phyloP scores from a whole-genome alignment of 2,888 invertebrate species.

The Cosmopolites sordidus region DNA sequence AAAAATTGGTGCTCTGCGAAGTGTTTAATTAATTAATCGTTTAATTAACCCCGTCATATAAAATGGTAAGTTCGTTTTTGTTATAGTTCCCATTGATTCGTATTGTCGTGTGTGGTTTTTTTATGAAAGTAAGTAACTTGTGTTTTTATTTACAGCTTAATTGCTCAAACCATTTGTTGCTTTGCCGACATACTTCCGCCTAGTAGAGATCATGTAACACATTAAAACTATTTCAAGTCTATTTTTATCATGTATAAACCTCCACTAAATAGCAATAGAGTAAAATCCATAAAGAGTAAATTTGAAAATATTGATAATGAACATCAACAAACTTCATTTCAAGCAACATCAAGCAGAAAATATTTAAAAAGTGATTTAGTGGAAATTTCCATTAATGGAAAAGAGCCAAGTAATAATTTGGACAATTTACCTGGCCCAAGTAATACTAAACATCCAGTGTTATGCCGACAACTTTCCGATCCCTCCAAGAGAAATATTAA shows the following conservation, averaged over 20 bases:
- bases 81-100: slow-evolving; percentile 1
- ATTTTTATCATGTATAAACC: slow-evolving; percentile 43
- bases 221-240: slow-evolving; percentile 2
- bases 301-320: slow-evolving; percentile 51
- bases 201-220: slow-evolving; percentile 1
- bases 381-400: neutral
- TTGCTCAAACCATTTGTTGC: slow-evolving; percentile 16
- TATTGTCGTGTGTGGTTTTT: neutral
- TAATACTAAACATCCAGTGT: neutral
- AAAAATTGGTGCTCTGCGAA: neutral
- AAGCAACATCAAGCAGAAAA: slow-evolving; percentile 1
- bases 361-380: neutral
- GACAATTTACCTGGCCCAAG: neutral
- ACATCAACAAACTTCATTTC: slow-evolving; percentile 4
- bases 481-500: slow-evolving; percentile 51
- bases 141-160: slow-evolving; percentile 23
- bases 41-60: slow-evolving; percentile 4
- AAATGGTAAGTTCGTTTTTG: slow-evolving; percentile 20
- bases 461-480: slow-evolving; percentile 43
- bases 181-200: neutral
- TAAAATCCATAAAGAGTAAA: slow-evolving; percentile 62
- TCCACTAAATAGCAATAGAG: slow-evolving; percentile 49
- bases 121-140: slow-evolving; percentile 19
- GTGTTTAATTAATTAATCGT: slow-evolving; percentile 14
- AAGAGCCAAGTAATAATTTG: neutral